These are phyloP conservation scores for Vireo altiloquus DNA, from an alignment of 2,113 vertebrate species.

Conservation along the genomic window DNA sequence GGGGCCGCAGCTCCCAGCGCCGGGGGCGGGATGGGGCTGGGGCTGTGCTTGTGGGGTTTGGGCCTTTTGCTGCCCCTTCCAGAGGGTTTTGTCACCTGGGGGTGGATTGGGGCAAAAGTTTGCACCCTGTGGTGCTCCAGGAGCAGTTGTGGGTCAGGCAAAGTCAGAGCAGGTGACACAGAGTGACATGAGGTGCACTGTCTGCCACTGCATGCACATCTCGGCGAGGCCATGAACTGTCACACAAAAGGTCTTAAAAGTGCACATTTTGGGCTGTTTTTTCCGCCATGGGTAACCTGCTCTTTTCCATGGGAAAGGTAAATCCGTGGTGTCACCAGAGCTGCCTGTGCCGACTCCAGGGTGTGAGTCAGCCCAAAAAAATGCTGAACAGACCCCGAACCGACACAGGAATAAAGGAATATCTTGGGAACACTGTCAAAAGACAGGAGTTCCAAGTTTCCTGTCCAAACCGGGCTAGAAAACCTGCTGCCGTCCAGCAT, in stretches of 20 bases:
- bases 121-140: not conserved
- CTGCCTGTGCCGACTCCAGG: not conserved
- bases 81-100: not conserved
- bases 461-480: slow-evolving; percentile 13
- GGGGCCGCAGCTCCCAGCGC: not conserved
- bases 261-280: not conserved
- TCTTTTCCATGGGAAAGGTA: not conserved
- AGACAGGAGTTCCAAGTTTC: not conserved
- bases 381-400: not conserved
- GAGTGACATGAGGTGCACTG: not conserved
- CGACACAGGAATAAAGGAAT: not conserved
- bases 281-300: not conserved
- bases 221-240: not conserved
- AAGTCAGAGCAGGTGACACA: not conserved
- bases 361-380: not conserved
- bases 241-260: not conserved
- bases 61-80: not conserved
- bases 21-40: not conserved
- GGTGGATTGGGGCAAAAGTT: not conserved
- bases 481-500: slow-evolving; percentile 9
- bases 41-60: not conserved
- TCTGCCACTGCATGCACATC: accelerated
- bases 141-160: not conserved
- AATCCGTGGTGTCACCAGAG: not conserved
- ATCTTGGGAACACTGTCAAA: not conserved